These are phyloP conservation scores for Dipodomys spectabilis DNA, from an alignment of 2,113 vertebrate genomes.

Conservation along the genomic window DNA sequence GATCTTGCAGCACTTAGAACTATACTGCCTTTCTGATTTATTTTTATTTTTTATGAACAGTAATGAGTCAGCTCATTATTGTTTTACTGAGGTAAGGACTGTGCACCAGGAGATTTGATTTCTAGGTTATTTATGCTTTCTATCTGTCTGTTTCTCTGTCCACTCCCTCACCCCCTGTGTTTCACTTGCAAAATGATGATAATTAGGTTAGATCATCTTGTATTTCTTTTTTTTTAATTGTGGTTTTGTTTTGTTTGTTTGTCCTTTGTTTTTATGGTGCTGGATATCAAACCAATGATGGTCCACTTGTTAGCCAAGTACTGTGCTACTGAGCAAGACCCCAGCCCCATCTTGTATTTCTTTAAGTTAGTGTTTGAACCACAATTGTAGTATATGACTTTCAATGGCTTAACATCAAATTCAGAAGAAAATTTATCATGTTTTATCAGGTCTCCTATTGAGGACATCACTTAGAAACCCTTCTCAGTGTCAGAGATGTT, in stretches of 20 bases:
- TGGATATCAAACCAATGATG: too few species aligned
- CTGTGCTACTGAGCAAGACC: too few species aligned
- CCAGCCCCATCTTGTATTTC: too few species aligned
- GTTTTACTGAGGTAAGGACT: neutral
- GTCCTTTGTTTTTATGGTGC: too few species aligned
- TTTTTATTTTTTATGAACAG: neutral
- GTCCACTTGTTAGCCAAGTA: too few species aligned
- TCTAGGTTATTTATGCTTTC: neutral
- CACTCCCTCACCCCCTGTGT: too few species aligned
- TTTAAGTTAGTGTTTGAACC: neutral
- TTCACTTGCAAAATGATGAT: neutral
- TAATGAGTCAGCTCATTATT: neutral
- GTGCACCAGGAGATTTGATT: neutral
- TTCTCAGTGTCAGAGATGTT: neutral
- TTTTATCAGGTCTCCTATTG: neutral
- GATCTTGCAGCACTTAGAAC: neutral
- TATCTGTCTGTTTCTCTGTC: neutral
- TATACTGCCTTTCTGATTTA: slow-evolving; percentile 5
- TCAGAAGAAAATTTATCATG: neutral
- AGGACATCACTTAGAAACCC: neutral
- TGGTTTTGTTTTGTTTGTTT: too few species aligned
- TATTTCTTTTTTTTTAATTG: neutral
- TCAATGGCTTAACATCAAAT: neutral
- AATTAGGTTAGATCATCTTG: neutral
- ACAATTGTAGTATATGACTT: neutral